Evolutionary conservation across 2,797 vertebrate genomes (phyloP).

Genomic region (Diplodus puntazzo): DNA sequence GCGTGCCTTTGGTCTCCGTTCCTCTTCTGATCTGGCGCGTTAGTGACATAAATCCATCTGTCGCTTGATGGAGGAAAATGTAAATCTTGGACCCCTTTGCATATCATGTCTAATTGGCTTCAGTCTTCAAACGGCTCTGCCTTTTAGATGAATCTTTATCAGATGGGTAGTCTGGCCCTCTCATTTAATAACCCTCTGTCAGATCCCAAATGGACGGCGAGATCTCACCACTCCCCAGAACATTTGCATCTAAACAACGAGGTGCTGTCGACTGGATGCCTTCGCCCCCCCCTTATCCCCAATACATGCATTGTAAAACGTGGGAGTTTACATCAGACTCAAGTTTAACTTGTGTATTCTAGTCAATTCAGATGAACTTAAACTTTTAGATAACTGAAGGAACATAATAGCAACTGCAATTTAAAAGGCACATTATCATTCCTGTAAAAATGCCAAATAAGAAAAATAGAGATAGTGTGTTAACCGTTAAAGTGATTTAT

Average conservation of each 20-base stretch:
- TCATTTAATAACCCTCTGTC: conserved; percentile 58
- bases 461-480: too few species aligned
- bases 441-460: neutral
- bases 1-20: conserved; percentile 74
- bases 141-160: conserved; percentile 74
- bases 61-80: conserved; percentile 81
- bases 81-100: conserved; percentile 78
- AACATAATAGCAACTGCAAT: neutral
- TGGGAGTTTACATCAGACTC: neutral
- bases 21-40: conserved; percentile 75
- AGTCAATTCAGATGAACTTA: neutral
- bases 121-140: conserved; percentile 75
- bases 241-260: conserved; percentile 40
- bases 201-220: conserved; percentile 49
- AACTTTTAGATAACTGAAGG: neutral
- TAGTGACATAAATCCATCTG: conserved; percentile 84
- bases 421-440: neutral
- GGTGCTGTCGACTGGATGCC: neutral
- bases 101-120: conserved; percentile 79
- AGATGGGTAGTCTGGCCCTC: conserved; percentile 59
- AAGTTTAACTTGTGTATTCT: neutral
- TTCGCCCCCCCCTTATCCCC: neutral
- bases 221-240: conserved; percentile 17
- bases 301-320: neutral
- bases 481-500: neutral